Percentiles rank a stretch among this genome's conserved stretches.
Conservation (phyloP, 2,888 invertebrate genomes). For the Hyppa rectilinea region DNA sequence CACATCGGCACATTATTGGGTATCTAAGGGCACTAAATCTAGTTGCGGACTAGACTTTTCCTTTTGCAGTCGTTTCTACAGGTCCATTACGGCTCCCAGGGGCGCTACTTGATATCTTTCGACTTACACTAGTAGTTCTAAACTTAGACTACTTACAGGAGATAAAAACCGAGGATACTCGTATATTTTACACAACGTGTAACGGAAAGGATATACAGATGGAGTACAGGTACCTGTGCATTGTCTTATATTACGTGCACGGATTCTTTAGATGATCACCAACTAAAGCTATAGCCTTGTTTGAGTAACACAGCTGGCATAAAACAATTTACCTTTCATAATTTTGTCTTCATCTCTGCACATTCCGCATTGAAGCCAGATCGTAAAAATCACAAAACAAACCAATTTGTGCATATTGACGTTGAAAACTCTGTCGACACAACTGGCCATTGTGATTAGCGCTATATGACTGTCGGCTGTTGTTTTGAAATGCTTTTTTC, state of each 20-base stretch:
- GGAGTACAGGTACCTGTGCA: too few species aligned
- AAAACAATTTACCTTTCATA: constrained; percentile 80
- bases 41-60: constrained; percentile 80
- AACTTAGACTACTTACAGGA: constrained; percentile 71
- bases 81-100: constrained; percentile 83
- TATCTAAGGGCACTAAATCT: constrained; percentile 83
- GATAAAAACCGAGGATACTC: constrained; percentile 65
- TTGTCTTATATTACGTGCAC: too few species aligned
- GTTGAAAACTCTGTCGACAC: constrained; percentile 61
- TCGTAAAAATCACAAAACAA: constrained; percentile 65
- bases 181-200: constrained; percentile 26
- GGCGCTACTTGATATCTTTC: constrained; percentile 76
- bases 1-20: constrained; percentile 76
- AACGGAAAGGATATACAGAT: too few species aligned
- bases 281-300: background rate
- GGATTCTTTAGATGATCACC: background rate
- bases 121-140: constrained; percentile 75
- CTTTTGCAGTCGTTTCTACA: constrained; percentile 83
- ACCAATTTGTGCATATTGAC: constrained; percentile 65
- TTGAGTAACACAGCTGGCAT: background rate
- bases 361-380: constrained; percentile 65
- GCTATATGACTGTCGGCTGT: constrained; percentile 64
- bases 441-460: constrained; percentile 66
- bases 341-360: constrained; percentile 88
- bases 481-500: constrained; percentile 67